Base-by-base conservation (phyloP, 1,140 invertebrate species). In the Aphelenchoides besseyi region DNA sequence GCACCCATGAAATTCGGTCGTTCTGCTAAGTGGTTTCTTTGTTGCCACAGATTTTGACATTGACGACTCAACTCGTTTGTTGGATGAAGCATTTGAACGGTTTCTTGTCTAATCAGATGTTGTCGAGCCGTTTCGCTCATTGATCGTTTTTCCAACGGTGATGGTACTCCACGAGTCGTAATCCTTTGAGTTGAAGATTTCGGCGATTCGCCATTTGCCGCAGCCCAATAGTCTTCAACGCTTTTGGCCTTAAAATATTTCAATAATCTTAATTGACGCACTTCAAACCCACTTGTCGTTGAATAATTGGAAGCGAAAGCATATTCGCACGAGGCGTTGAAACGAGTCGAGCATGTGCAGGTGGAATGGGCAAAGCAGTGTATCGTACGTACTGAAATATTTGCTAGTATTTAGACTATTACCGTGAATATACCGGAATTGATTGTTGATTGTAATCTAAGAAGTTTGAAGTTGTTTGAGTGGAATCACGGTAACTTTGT, bases 41-140 rank as follows among this genome's bases (percentile, higher is more conserved):
- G 12, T 3, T 35, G n/a, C 63, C 63, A 66, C 32, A 66, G 32
- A 30, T 35, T 32, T 66, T 66, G 63, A 53, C 63, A 66, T 30
- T 66, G 32, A 23, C 63, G 16, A 33, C 32, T 37, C 18, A 66
- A 30, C 36, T 66, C 36, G 63, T 66, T 37, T n/a, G 63, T 32
- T 53, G 8, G 36, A 53, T 53, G 62, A 3, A 66, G n/a, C 1
- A 32, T 0, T 37, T 2, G 1, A 1, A 66, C 55, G 55, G 55
- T 59, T 33, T 5, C 18, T 59, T 59, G 55, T 28, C 55, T 28
- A 28, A 59, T 28, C 55, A 59, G 18, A 29, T 59, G 55, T 5
- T 18, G 55, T 33, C 18, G 5, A 33, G 55, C 55, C 23, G 36
- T 66, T 23, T 66, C 36, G 63, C 30, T 66, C n/a, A 66, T n/a